phyloP scores from a whole-genome alignment of 2,113 vertebrate species.

The Tragelaphus scriptus region DNA sequence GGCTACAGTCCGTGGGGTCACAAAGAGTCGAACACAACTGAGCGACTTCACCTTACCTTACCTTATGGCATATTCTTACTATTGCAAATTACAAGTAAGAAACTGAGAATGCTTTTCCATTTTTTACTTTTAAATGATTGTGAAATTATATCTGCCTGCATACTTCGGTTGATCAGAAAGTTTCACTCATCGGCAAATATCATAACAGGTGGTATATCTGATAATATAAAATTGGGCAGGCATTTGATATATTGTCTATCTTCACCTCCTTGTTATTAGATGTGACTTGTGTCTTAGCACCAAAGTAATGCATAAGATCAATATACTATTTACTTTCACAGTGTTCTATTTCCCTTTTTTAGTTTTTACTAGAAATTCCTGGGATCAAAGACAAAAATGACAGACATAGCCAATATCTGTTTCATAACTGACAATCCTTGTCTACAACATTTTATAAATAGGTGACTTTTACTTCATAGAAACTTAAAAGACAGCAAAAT shows the following conservation, averaged over 20 bases:
- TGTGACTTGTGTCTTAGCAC: not conserved
- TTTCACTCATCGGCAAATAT: not conserved
- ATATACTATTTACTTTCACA: not conserved
- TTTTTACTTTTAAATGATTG: constrained; percentile 10
- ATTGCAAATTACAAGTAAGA: not conserved
- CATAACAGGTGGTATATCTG: not conserved
- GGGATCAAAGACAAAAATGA: not conserved
- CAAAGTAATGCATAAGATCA: not conserved
- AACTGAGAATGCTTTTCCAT: not conserved
- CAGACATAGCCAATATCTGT: not conserved
- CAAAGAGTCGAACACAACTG: too few relatives aligned
- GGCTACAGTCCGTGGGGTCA: too few relatives aligned
- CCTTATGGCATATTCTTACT: not conserved
- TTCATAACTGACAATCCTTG: not conserved
- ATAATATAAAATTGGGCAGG: not conserved
- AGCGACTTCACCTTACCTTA: too few relatives aligned
- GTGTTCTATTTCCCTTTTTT: not conserved
- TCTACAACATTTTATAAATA: not conserved
- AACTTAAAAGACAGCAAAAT: constrained; percentile 13
- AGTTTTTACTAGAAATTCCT: constrained; percentile 22
- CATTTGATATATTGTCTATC: not conserved
- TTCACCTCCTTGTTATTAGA: not conserved
- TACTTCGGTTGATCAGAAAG: not conserved
- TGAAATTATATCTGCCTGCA: not conserved
- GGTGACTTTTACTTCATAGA: not conserved